Base-by-base conservation (phyloP, 2,797 vertebrate species). In the Hafferia zeledoni region DNA sequence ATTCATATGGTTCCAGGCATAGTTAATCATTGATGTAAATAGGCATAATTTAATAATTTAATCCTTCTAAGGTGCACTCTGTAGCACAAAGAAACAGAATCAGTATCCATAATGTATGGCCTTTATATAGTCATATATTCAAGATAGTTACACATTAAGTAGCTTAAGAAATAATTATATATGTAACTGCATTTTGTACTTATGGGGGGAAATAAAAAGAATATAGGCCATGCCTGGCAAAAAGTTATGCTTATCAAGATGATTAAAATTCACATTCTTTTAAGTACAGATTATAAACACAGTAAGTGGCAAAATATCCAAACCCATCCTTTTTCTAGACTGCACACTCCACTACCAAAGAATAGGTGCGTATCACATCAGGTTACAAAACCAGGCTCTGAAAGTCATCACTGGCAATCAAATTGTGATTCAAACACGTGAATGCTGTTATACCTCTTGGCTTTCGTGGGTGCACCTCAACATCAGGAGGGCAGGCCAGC, bases 31-130 rank as follows among this genome's bases (percentile, higher is more conserved):
- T 60, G 56, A 85, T 70, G 78, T 49, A 83, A 92, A 93, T 72
- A 55, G 83, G 63, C 61, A 75, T 91, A 91, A 90, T 83, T 94
- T 89, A 96, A 82, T 93, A 95, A 89, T 74, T 85, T 88, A 88
- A 53, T 88, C 60, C 61, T 92, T 81, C 80, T 49, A 78, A 83
- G 65, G 69, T 83, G 61, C 20, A 78, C 50, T 85, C 69, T 25
- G 20, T 20, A 89, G 63, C 27, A 81, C 60, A 91, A 89, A 64
- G 78, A 85, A 89, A 85, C 35, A 83, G 82, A 84, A 79, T 67
- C 50, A 55, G 50, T 75, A 94, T 79, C 85, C 68, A 85, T 91
- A 92, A 94, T 85, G 44, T 41, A 83, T 79, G 46, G 30, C 5
- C 9, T 65, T 85, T 83, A 83, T 37, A 67, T 41, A 92, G 84